phyloP scores from a whole-genome alignment of 2,797 vertebrate species.

The Neosalanx taihuensis region DNA sequence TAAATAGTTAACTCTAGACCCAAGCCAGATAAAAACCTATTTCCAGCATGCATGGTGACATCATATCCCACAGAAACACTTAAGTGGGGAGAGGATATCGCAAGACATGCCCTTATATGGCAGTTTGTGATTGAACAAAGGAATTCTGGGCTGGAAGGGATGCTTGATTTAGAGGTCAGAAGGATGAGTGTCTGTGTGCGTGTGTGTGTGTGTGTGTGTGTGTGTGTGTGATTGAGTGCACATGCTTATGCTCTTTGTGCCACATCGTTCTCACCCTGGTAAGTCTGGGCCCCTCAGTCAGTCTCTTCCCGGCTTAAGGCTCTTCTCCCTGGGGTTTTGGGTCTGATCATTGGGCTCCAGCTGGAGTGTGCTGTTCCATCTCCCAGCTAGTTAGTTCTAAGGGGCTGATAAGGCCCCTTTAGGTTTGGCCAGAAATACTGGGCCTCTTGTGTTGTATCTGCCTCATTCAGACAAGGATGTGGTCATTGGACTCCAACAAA shows the following conservation, averaged over 20 bases:
- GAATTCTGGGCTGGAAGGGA: not conserved
- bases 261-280: slow-evolving; percentile 28
- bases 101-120: slow-evolving; percentile 22
- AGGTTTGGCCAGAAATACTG: slow-evolving; percentile 12
- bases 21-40: not conserved
- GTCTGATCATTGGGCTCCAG: slow-evolving; percentile 29
- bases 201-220: slow-evolving; percentile 20
- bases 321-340: slow-evolving; percentile 12
- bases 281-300: slow-evolving; percentile 17
- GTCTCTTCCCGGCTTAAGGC: slow-evolving; percentile 8
- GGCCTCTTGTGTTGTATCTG: slow-evolving; percentile 24
- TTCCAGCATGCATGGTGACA: not conserved
- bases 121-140: slow-evolving; percentile 15
- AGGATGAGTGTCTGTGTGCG: not conserved
- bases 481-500: slow-evolving; percentile 20
- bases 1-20: not conserved
- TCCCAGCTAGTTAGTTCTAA: slow-evolving; percentile 31
- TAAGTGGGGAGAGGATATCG: not conserved
- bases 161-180: not conserved
- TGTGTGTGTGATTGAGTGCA: slow-evolving; percentile 25
- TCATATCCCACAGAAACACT: not conserved
- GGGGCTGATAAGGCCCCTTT: slow-evolving; percentile 6
- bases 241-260: slow-evolving; percentile 7
- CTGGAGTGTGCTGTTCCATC: slow-evolving; percentile 35
- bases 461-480: slow-evolving; percentile 13